Evolutionary conservation across 2,888 invertebrate species (phyloP), one percentile per base, ranked within the genome.

Genomic region (Chelonus formosanus): DNA sequence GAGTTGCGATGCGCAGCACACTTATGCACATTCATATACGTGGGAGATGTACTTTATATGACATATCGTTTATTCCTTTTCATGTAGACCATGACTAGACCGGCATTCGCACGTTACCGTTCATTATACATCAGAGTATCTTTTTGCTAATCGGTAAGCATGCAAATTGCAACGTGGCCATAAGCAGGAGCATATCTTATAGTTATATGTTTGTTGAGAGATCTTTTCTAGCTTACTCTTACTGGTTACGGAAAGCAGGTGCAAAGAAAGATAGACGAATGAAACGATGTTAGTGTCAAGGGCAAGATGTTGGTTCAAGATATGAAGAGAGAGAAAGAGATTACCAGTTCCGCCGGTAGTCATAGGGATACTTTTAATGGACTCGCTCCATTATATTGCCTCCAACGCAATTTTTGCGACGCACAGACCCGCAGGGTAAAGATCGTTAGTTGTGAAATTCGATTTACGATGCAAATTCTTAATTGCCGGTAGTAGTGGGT

Each of bases 111-210:
- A 52, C 63, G 56, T 50, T 50, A 43, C 64, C 64, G 54, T 71
- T 73, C 64, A 71, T 72, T 73, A 71, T 73, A 69, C 68, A 69
- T 70, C 61, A 20, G 20, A 20, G 20, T 20, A 20, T 20, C 60
- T 65, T 63, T 54, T 53, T 68, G 61, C 71, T 72, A 69, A 71
- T 71, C 70, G 72, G 65, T 67, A 67, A 71, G 67, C 71, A n/a
- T 20, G 20, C 20, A 20, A 48, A 43, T 31, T 40, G 48, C n/a
- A 54, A 45, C 36, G n/a, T 52, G 31, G 35, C 34, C 31, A 34
- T 34, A 8, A 20, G 10, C 31, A n/a, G 8, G 4, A 32, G 52
- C 52, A 32, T 52, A 52, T 52, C 52, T 52, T 52, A 52, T 32
- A 32, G 40, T 52, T 52, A 52, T 52, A 32, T 34, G 34, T 8